Conservation (phyloP, 1,140 invertebrate species). For the Colletes latitarsis region DNA sequence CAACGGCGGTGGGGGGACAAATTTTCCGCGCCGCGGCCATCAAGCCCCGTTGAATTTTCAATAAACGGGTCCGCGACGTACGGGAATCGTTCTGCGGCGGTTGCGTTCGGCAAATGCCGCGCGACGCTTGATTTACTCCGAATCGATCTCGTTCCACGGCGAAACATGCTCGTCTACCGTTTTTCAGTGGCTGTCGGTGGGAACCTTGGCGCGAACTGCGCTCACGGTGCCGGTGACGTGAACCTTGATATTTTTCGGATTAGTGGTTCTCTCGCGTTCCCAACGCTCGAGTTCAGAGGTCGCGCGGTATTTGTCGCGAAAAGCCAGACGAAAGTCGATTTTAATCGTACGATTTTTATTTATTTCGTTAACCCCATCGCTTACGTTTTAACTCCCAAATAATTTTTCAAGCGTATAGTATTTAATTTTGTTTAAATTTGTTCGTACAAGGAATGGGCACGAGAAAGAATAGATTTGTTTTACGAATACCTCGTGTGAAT, state of each 20-base stretch:
- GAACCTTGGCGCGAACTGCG: background rate
- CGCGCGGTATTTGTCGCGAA: too few relatives aligned
- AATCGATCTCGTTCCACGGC: background rate
- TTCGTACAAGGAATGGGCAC: too few relatives aligned
- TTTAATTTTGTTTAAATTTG: too few relatives aligned
- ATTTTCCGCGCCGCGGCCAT: slow-evolving; percentile 30
- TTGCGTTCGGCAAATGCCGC: background rate
- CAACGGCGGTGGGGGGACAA: slow-evolving; percentile 13
- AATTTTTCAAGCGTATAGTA: too few relatives aligned
- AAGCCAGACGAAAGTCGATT: too few relatives aligned
- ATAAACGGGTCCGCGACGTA: background rate
- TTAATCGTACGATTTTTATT: too few relatives aligned
- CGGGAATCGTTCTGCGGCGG: background rate
- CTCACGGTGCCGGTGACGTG: background rate
- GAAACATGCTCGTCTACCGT: background rate
- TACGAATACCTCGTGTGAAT: too few relatives aligned
- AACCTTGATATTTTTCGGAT: background rate
- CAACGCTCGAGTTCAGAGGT: background rate
- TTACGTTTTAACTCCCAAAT: too few relatives aligned
- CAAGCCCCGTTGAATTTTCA: background rate
- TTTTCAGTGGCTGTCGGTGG: background rate
- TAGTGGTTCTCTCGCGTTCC: background rate
- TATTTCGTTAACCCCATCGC: too few relatives aligned
- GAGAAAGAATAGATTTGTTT: too few relatives aligned
- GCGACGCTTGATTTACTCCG: background rate